Conservation (phyloP, 2,113 vertebrate species). For the Puffinus mauretanicus region DNA sequence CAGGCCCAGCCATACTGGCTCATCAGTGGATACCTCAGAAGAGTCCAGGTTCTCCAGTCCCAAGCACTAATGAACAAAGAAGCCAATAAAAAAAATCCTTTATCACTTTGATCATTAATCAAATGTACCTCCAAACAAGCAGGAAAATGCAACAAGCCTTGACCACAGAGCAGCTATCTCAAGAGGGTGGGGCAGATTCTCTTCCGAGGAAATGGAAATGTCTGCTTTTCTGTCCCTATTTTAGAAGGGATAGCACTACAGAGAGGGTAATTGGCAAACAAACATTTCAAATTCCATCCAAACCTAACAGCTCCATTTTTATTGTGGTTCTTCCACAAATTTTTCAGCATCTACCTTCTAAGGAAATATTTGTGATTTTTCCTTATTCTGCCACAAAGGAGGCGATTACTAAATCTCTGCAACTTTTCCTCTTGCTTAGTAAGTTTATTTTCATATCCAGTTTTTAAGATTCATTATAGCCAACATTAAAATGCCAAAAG, state of each 20-base stretch:
- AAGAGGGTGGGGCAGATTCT: not conserved
- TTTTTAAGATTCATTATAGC: slow-evolving; percentile 18
- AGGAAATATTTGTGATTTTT: not conserved
- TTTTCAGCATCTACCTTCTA: not conserved
- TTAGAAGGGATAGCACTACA: not conserved
- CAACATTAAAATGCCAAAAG: slow-evolving; percentile 10
- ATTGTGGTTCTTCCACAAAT: not conserved
- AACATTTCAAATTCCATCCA: not conserved
- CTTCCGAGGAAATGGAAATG: not conserved
- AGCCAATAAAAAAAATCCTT: not conserved
- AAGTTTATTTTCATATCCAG: not conserved
- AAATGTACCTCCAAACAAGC: not conserved
- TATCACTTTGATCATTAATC: not conserved
- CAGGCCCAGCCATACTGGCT: not conserved
- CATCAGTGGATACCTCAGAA: not conserved
- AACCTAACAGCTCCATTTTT: not conserved
- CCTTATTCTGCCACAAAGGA: not conserved
- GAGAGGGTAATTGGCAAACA: not conserved
- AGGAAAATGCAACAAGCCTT: not conserved
- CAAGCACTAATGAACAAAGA: not conserved
- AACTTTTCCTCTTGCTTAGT: not conserved
- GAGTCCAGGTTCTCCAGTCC: not conserved
- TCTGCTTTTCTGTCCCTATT: not conserved
- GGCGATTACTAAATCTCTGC: not conserved
- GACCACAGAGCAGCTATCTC: not conserved